A percentile compares a stretch with the other conserved stretches of the same genome.
These are phyloP conservation scores for Galerucella nymphaeae DNA, from an alignment of 2,888 invertebrate species.

Conservation along the genomic window DNA sequence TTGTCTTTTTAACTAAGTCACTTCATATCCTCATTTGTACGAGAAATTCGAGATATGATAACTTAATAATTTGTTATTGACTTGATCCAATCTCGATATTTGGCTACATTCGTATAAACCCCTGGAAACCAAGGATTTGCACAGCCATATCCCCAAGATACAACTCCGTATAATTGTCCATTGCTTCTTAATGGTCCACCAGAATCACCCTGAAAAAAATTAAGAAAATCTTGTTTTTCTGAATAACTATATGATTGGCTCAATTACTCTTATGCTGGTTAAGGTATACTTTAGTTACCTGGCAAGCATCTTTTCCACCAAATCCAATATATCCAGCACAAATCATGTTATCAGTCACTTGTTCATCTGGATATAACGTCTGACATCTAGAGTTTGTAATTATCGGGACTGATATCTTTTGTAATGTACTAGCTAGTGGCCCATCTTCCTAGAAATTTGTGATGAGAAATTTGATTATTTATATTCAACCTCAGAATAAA, in stretches of 20 bases:
- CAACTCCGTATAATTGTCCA: conserved; percentile 35
- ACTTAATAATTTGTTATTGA: conserved; percentile 22
- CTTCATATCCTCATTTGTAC: not conserved
- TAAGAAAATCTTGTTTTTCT: not conserved
- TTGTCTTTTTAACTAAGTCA: too few species aligned
- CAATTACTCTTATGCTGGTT: too few species aligned
- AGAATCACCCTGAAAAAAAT: conserved; percentile 56
- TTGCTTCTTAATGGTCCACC: conserved; percentile 45
- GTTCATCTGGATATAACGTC: conserved; percentile 18
- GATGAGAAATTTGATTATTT: not conserved
- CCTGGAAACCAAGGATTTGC: conserved; percentile 46
- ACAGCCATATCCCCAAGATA: conserved; percentile 44
- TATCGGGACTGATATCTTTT: conserved; percentile 39
- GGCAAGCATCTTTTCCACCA: conserved; percentile 53
- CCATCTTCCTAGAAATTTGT: conserved; percentile 38
- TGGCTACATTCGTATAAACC: conserved; percentile 44
- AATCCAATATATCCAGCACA: conserved; percentile 50
- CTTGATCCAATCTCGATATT: conserved; percentile 31
- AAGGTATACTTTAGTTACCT: conserved; percentile 38
- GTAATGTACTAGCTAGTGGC: conserved; percentile 20
- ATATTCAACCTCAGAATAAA: too few species aligned
- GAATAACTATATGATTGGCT: not conserved
- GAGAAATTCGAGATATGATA: too few species aligned
- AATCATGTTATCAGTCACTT: conserved; percentile 48
- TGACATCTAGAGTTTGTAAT: conserved; percentile 29